phyloP scores from a whole-genome alignment of 2,888 invertebrate species.

The Volucella bombylans region DNA sequence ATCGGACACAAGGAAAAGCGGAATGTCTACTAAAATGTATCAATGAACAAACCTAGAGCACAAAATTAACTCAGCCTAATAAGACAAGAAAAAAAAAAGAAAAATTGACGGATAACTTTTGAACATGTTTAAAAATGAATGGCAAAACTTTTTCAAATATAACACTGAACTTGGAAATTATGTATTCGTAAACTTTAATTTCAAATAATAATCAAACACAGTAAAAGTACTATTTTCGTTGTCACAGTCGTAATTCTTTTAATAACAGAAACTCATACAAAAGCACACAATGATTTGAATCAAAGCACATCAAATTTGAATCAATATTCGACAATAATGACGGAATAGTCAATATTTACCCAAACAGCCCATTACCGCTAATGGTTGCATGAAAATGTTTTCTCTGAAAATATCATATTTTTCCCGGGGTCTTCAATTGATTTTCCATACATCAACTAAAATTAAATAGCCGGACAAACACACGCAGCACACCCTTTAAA shows the following conservation, averaged over 20 bases:
- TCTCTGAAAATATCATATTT: background rate
- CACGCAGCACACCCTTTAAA: too few relatives aligned
- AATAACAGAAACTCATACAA: background rate
- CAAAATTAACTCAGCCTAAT: too few relatives aligned
- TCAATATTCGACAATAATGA: conserved; percentile 48
- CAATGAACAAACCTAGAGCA: too few relatives aligned
- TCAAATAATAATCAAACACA: conserved; percentile 5
- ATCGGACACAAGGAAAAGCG: too few relatives aligned
- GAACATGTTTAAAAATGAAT: too few relatives aligned
- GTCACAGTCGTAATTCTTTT: background rate
- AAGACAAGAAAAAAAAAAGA: too few relatives aligned
- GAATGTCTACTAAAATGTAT: too few relatives aligned
- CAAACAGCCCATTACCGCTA: conserved; percentile 18
- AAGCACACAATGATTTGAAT: background rate
- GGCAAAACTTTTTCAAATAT: too few relatives aligned
- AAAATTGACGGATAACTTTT: too few relatives aligned
- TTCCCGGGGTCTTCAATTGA: too few relatives aligned
- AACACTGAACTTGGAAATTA: background rate
- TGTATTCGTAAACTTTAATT: background rate
- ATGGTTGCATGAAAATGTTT: background rate
- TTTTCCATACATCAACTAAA: too few relatives aligned
- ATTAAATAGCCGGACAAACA: too few relatives aligned
- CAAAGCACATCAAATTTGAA: conserved; percentile 30
- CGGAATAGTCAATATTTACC: conserved; percentile 16
- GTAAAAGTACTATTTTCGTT: background rate